Base-by-base conservation (phyloP, 2,888 invertebrate species). In the Drosophila nr. fundita region DNA sequence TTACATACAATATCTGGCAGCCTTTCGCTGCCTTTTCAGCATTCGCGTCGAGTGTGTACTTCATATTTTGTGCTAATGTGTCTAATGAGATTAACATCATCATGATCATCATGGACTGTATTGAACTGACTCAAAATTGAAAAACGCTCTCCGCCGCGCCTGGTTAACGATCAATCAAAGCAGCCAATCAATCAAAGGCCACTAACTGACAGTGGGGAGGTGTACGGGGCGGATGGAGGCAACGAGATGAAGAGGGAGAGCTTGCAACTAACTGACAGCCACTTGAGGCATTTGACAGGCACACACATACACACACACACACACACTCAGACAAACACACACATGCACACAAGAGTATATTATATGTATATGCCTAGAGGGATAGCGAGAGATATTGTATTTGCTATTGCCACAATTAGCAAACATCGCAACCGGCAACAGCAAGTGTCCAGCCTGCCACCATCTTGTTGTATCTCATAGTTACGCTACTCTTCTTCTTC, bases 101-200 rank as follows among this genome's bases (percentile, higher is more conserved):
- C 52, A 65, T 63, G 49, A 71, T 58, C 65, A 78, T 68, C 49
- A 61, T 63, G 73, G 64, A 64, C 73, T 73, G 58, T 61, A 29
- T 54, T 54, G 57, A 66, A 69, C 63, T 63, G 50, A 60, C 50
- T 69, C 49, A 55, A 61, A 68, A 73, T 73, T 73, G 53, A 77
- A 73, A 34, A 32, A 40, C 27, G n/a, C 27, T 36, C 18, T 11
- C 13, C 40, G 45, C 53, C 24, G 65, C 62, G 50, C 42, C 61
- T 57, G 58, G 21, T 53, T 57, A 68, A 53, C 73, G 82, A 71
- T 84, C 74, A 80, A 80, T 84, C 76, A 76, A 73, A 69, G 59
- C 59, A 65, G 64, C 69, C 78, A 80, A 85, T 80, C 83, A 85
- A 76, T 83, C 82, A 81, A 64, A 34, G 49, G 59, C 57, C 61